These are phyloP conservation scores for Sanderia malayensis DNA, from an alignment of 30 jellyfish, hydroid and myxozoan species.

Conservation along the genomic window DNA sequence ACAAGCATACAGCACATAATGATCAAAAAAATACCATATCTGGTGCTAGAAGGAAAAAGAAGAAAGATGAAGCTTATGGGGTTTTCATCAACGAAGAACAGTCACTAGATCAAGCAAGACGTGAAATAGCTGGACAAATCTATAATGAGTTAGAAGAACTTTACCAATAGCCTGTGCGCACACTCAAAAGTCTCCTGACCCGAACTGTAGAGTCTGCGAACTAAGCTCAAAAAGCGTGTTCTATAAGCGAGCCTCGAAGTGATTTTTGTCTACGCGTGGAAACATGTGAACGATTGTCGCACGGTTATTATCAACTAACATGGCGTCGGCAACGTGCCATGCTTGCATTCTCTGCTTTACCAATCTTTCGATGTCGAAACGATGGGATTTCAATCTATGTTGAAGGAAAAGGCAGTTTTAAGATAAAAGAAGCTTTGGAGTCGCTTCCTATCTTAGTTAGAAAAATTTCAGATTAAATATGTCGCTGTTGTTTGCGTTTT, in stretches of 20 bases:
- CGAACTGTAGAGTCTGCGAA: not conserved
- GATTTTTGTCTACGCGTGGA: conserved; percentile 3
- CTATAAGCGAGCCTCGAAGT: conserved; percentile 4
- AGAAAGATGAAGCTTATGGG: too few species aligned
- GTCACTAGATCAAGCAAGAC: too few species aligned
- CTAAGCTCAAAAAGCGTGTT: conserved; percentile 3
- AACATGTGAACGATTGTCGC: conserved; percentile 3
- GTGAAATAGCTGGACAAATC: too few species aligned
- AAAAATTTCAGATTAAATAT: conserved; percentile 7
- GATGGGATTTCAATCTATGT: conserved; percentile 19
- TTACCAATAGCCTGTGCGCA: conserved; percentile 4
- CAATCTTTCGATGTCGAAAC: not conserved
- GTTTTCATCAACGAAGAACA: too few species aligned
- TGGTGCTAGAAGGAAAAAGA: too few species aligned
- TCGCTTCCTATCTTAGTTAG: conserved; percentile 4
- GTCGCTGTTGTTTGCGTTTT: too few species aligned
- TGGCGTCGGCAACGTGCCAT: conserved; percentile 9
- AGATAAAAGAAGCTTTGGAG: too few species aligned
- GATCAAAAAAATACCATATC: too few species aligned
- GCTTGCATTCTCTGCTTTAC: conserved; percentile 12
- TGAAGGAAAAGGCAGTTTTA: too few species aligned
- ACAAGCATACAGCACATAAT: too few species aligned
- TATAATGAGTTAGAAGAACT: too few species aligned
- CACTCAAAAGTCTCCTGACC: conserved; percentile 5
- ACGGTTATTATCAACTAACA: not conserved